Evolutionary conservation across 2,888 invertebrate species (phyloP).

Genomic region (Drosophila melanosoma): DNA sequence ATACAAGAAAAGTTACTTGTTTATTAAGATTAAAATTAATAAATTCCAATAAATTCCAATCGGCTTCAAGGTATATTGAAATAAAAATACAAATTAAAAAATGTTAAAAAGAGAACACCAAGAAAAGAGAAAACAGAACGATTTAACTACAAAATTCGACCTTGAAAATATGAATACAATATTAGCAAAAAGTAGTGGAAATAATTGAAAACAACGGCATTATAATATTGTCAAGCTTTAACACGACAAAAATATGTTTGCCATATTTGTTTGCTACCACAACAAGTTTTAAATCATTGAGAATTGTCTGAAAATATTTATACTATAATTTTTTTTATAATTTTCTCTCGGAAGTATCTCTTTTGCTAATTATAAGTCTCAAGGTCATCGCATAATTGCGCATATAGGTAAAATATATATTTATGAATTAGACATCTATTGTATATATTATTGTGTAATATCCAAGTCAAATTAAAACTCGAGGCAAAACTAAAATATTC

Average conservation of each 20-base stretch:
- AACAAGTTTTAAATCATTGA: not conserved
- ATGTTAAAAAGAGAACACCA: not conserved
- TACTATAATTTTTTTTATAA: not conserved
- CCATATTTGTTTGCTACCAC: not conserved
- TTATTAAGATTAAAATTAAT: not conserved
- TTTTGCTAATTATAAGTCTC: constrained; percentile 26
- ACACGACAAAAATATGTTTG: not conserved
- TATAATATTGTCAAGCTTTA: not conserved
- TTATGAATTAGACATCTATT: not conserved
- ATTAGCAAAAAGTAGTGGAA: not conserved
- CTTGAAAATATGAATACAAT: not conserved
- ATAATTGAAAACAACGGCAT: not conserved
- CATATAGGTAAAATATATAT: constrained; percentile 2
- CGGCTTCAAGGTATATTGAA: not conserved
- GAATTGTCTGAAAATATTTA: constrained; percentile 10
- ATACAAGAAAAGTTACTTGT: not conserved
- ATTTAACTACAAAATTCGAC: not conserved
- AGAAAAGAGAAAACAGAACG: not conserved
- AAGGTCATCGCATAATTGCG: constrained; percentile 35
- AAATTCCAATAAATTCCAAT: not conserved
- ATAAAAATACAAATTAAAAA: not conserved
- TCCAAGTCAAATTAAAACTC: not conserved
- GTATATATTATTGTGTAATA: not conserved
- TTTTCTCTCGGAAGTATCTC: constrained; percentile 8
- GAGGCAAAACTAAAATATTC: constrained; percentile 5